phyloP scores from a whole-genome alignment of 2,888 invertebrate species.

The Drosophila dives region DNA sequence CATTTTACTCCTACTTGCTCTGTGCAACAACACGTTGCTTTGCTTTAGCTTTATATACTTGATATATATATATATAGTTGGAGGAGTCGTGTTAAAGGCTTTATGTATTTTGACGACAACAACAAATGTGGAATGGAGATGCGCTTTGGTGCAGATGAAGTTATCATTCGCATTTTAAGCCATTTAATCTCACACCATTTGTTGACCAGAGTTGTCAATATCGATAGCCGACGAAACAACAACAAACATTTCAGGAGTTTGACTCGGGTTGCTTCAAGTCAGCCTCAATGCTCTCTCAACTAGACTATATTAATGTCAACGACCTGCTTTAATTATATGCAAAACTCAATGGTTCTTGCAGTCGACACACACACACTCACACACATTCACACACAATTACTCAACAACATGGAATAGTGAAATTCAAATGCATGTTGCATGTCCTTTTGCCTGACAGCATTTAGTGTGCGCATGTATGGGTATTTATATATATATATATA shows the following conservation, averaged over 20 bases:
- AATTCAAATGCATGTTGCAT: slow-evolving; percentile 58
- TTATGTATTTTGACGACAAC: not conserved
- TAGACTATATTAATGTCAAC: slow-evolving; percentile 64
- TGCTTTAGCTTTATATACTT: not conserved
- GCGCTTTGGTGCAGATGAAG: slow-evolving; percentile 11
- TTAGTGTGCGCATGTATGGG: slow-evolving; percentile 39
- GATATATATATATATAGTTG: not conserved
- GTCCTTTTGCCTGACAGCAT: slow-evolving; percentile 65
- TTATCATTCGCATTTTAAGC: slow-evolving; percentile 11
- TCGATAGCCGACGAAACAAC: not conserved
- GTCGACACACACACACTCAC: slow-evolving; percentile 19
- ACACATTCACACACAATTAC: slow-evolving; percentile 4
- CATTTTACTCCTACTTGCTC: not conserved
- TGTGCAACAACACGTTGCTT: not conserved
- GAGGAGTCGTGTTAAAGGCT: not conserved
- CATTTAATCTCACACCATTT: slow-evolving; percentile 32
- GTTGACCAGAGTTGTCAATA: slow-evolving; percentile 24
- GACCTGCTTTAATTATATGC: slow-evolving; percentile 79
- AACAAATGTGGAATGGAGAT: not conserved
- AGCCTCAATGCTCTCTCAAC: slow-evolving; percentile 32
- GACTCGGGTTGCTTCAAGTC: not conserved
- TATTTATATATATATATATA: slow-evolving; percentile 6
- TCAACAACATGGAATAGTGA: slow-evolving; percentile 42
- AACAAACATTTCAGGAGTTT: slow-evolving; percentile 1
- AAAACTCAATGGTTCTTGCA: slow-evolving; percentile 48